Evolutionary conservation across 2,888 invertebrate species (phyloP).

Genomic region (Antheraea assamensis): DNA sequence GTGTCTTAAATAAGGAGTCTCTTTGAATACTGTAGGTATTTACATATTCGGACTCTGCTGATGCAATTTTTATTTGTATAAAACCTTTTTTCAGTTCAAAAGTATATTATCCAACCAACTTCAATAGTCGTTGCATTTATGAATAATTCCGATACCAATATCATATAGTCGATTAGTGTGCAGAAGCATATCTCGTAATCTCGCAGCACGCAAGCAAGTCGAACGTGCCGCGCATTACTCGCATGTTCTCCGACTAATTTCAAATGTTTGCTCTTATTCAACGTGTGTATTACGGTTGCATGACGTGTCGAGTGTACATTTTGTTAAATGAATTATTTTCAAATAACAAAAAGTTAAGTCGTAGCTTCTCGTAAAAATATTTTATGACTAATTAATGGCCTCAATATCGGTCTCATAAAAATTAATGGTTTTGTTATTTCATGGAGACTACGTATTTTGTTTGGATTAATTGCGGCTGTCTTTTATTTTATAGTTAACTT

Average conservation of each 20-base stretch:
- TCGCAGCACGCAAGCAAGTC: conserved; percentile 25
- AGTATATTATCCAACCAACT: not conserved
- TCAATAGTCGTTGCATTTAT: not conserved
- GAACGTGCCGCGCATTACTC: conserved; percentile 44
- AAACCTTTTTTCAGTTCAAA: not conserved
- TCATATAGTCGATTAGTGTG: not conserved
- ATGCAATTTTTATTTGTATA: not conserved
- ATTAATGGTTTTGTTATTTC: too few species aligned
- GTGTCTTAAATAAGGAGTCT: not conserved
- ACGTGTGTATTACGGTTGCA: conserved; percentile 41
- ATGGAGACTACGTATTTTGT: too few species aligned
- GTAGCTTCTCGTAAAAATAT: not conserved
- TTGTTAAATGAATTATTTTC: conserved; percentile 39
- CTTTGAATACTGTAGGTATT: not conserved
- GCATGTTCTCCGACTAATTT: conserved; percentile 54
- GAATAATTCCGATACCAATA: conserved; percentile 1
- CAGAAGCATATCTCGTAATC: conserved; percentile 18
- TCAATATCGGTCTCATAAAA: too few species aligned
- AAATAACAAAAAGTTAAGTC: not conserved
- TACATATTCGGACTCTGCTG: not conserved
- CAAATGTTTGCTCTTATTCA: conserved; percentile 46
- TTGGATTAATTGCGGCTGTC: too few species aligned
- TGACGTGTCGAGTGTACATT: conserved; percentile 38
- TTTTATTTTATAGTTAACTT: too few species aligned
- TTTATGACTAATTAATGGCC: too few species aligned